phyloP scores from a whole-genome alignment of 2,888 invertebrate species.

The Tubulanus polymorphus region DNA sequence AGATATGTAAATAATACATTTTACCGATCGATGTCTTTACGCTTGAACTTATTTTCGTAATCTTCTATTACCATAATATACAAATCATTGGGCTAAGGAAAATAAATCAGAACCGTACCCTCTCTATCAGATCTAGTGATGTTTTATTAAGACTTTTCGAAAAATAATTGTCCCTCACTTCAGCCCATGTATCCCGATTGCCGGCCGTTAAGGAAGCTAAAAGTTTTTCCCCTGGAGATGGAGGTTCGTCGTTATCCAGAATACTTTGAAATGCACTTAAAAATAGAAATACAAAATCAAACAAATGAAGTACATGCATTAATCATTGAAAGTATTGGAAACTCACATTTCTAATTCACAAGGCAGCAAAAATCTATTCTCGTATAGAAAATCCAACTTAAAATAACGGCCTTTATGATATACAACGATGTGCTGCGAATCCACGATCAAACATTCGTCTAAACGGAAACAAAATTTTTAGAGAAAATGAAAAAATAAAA shows the following conservation, averaged over 20 bases:
- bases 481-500: too few relatives aligned
- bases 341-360: constrained; percentile 80
- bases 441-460: too few relatives aligned
- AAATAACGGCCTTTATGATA: constrained; percentile 91
- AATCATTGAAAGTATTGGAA: not conserved
- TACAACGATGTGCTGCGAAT: constrained; percentile 90
- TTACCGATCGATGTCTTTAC: not conserved
- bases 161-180: constrained; percentile 67
- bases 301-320: not conserved
- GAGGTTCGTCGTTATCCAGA: constrained; percentile 68
- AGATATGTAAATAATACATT: constrained; percentile 17
- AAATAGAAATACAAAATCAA: constrained; percentile 6
- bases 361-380: constrained; percentile 77
- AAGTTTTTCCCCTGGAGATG: constrained; percentile 77
- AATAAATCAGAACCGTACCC: too few relatives aligned
- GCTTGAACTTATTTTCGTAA: not conserved
- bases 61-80: not conserved
- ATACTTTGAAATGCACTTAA: constrained; percentile 84
- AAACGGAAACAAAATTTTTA: too few relatives aligned
- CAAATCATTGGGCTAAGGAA: too few relatives aligned
- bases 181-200: constrained; percentile 78
- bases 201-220: constrained; percentile 91
- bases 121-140: constrained; percentile 87
- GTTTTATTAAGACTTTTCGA: constrained; percentile 81
- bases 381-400: constrained; percentile 82